These are phyloP conservation scores for Mongoloraphidia duomilia DNA, from an alignment of 2,888 invertebrate genomes.

Conservation along the genomic window DNA sequence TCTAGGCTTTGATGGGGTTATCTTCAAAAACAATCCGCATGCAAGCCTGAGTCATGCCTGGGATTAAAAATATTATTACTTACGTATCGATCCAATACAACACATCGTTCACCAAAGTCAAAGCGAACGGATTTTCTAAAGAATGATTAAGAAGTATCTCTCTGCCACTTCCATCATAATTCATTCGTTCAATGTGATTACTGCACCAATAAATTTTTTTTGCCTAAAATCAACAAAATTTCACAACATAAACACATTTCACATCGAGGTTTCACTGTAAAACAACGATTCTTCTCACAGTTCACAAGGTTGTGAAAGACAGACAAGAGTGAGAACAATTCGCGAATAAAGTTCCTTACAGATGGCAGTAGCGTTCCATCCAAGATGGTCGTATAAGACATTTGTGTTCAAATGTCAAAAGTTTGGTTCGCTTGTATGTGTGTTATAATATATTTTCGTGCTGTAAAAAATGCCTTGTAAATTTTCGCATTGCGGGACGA, in stretches of 20 bases:
- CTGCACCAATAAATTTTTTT: constrained; percentile 70
- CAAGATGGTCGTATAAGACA: too few species aligned
- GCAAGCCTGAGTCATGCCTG: neutral
- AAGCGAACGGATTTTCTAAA: constrained; percentile 45
- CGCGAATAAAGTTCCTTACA: too few species aligned
- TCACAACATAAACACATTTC: neutral
- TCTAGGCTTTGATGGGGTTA: too few species aligned
- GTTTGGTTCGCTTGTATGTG: too few species aligned
- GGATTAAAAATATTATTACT: constrained; percentile 21
- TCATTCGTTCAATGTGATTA: constrained; percentile 55
- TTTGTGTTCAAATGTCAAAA: too few species aligned
- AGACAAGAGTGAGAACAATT: too few species aligned
- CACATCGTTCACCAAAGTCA: constrained; percentile 44
- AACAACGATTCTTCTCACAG: neutral
- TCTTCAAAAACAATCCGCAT: too few species aligned
- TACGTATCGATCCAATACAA: constrained; percentile 72
- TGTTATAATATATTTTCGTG: too few species aligned
- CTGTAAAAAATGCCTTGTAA: too few species aligned
- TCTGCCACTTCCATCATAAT: constrained; percentile 50
- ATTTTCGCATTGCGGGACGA: too few species aligned
- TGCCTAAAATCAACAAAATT: constrained; percentile 23
- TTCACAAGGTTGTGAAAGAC: too few species aligned
- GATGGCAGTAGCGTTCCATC: too few species aligned
- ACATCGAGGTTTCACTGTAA: neutral
- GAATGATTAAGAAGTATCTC: constrained; percentile 36